These are phyloP conservation scores for Ctenopoma kingsleyae DNA, from an alignment of 2,797 vertebrate genomes.

Conservation along the genomic window DNA sequence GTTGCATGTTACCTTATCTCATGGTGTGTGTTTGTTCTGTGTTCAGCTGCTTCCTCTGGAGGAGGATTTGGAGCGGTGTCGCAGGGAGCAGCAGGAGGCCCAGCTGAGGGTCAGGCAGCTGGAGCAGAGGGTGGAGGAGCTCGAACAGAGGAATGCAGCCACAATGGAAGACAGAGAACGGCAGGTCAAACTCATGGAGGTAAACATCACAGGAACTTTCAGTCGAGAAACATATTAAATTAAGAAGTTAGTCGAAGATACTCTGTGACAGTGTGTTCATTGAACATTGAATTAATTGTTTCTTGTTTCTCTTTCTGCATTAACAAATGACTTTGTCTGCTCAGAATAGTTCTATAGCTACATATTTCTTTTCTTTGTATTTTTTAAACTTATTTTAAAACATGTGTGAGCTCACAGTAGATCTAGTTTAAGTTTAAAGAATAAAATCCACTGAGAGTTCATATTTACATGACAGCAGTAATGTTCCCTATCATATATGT, in stretches of 20 bases:
- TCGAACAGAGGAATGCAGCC: conserved; percentile 88
- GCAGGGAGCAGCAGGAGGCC: conserved; percentile 89
- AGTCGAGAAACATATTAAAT: not conserved
- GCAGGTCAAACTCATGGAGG: conserved; percentile 94
- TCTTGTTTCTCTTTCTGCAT: too few relatives aligned
- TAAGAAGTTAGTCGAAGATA: not conserved
- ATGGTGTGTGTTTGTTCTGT: conserved; percentile 37
- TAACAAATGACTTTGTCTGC: too few relatives aligned
- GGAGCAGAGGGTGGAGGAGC: conserved; percentile 89
- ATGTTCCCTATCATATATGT: too few relatives aligned
- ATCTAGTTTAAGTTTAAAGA: too few relatives aligned
- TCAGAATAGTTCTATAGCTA: too few relatives aligned
- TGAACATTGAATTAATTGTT: too few relatives aligned
- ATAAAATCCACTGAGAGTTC: too few relatives aligned
- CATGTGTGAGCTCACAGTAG: too few relatives aligned
- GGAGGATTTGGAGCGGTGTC: conserved; percentile 88
- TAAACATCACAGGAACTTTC: conserved; percentile 51
- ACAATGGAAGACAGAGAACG: conserved; percentile 87
- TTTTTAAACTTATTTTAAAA: too few relatives aligned
- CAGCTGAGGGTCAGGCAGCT: conserved; percentile 88
- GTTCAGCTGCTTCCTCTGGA: conserved; percentile 90
- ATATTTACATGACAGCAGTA: too few relatives aligned
- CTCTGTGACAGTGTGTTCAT: not conserved
- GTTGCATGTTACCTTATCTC: conserved; percentile 30
- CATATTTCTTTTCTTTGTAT: too few relatives aligned